Base-by-base conservation (phyloP, 2,888 invertebrate genomes). In the Lydus trimaculatus region DNA sequence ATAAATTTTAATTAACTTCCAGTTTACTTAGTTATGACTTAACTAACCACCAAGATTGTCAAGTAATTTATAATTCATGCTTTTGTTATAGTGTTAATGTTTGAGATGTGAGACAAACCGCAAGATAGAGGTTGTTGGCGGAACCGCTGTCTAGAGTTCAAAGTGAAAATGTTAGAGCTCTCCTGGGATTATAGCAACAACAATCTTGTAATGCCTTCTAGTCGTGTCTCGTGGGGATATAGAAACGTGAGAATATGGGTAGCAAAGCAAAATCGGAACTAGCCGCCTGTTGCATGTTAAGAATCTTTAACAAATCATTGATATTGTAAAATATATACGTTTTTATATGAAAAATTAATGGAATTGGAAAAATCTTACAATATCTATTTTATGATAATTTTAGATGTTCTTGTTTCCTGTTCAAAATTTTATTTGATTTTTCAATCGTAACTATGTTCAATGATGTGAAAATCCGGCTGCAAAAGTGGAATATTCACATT, bases 131-230 rank as follows among this genome's bases (percentile, higher is more conserved):
- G 43, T 17, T n/a, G 75, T 73, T 72, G 77, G 72, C 78, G 77
- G 76, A 73, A 79, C 79, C 80, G 78, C 78, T 43, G 43, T 43
- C 43, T 56, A 76, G 76, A 81, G 79, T 81, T 79, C 78, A 81
- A 81, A 80, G 81, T 82, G 81, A 82, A 82, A 81, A 81, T 79
- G 81, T 82, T 81, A 82, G 76, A 80, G 80, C 80, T 81, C 82
- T 75, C 80, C 59, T 43, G 82, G 81, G 83, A 83, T 83, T 83
- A 82, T 79, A 81, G 80, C 78, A 56, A 82, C 82, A 83, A 82
- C 82, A 83, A 83, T 83, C 82, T 82, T 81, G 82, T 82, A 75
- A 77, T 81, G 80, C 79, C 77, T 73, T 72, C 72, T 31, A 65
- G 73, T 75, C 71, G 75, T 74, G 76, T 78, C 80, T 80, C 81